Evolutionary conservation across 2,888 invertebrate genomes (phyloP).

Genomic region (Andrena marginata): DNA sequence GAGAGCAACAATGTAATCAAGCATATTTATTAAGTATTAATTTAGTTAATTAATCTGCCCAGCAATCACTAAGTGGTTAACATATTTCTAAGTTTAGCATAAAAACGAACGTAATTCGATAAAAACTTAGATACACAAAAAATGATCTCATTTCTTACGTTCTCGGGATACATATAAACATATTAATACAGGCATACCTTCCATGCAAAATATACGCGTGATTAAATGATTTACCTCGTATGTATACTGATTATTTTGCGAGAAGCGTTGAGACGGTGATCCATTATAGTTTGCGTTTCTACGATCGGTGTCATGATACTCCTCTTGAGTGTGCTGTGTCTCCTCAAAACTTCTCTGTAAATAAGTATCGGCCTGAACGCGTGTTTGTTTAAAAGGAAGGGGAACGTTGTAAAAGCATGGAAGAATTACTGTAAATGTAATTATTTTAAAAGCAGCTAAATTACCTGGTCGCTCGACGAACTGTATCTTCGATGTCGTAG

Average conservation of each 20-base stretch:
- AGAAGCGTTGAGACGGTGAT: constrained; percentile 80
- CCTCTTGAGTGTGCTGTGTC: constrained; percentile 74
- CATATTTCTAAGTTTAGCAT: constrained; percentile 29
- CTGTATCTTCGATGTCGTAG: constrained; percentile 79
- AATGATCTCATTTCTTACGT: constrained; percentile 36
- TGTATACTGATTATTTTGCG: constrained; percentile 80
- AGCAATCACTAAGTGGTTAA: constrained; percentile 45
- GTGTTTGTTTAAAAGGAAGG: neutral
- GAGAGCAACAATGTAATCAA: constrained; percentile 49
- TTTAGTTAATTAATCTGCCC: constrained; percentile 35
- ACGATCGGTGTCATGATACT: constrained; percentile 81
- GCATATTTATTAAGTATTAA: constrained; percentile 44
- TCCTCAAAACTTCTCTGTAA: constrained; percentile 80
- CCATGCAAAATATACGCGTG: constrained; percentile 20
- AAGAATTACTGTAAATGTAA: constrained; percentile 1
- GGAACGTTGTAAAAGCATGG: neutral
- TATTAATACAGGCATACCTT: constrained; percentile 34
- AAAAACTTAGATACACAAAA: constrained; percentile 27
- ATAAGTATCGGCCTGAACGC: constrained; percentile 20
- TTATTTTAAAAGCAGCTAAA: constrained; percentile 10
- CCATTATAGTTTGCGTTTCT: constrained; percentile 83
- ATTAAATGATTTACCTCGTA: constrained; percentile 79
- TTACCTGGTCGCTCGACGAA: constrained; percentile 83
- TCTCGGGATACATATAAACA: constrained; percentile 29
- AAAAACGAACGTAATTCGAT: constrained; percentile 31